Percentiles rank a stretch among this genome's conserved stretches.
Evolutionary conservation across 2,797 vertebrate genomes (phyloP).

Genomic region (Clarias platycephalus): DNA sequence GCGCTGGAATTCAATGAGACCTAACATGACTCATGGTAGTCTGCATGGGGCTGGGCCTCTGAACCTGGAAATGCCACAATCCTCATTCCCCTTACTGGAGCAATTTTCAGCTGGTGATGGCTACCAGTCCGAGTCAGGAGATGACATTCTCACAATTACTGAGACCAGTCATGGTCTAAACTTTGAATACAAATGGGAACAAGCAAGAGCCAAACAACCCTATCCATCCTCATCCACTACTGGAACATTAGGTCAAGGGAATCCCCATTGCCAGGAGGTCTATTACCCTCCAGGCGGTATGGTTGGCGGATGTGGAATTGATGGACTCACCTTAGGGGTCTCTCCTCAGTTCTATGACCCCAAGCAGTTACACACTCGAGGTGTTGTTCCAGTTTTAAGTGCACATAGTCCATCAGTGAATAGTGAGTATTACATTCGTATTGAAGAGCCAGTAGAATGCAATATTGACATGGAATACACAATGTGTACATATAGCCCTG

Average conservation of each 20-base stretch:
- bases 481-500: constrained; percentile 82
- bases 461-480: constrained; percentile 81
- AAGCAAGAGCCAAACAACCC: constrained; percentile 77
- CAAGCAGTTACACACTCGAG: constrained; percentile 77
- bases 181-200: constrained; percentile 98
- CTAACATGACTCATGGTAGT: constrained; percentile 67
- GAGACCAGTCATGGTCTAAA: constrained; percentile 94
- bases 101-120: constrained; percentile 82
- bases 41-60: constrained; percentile 59
- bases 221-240: constrained; percentile 69
- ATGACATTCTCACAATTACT: constrained; percentile 92
- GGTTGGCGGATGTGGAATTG: constrained; percentile 70
- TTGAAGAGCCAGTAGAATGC: constrained; percentile 85
- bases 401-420: constrained; percentile 87
- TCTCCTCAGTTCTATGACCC: constrained; percentile 86
- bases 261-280: constrained; percentile 78
- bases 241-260: constrained; percentile 70
- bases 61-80: constrained; percentile 60
- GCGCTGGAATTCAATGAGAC: constrained; percentile 92
- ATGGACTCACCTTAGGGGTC: constrained; percentile 73
- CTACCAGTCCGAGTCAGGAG: constrained; percentile 84
- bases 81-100: constrained; percentile 90
- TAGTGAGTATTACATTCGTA: constrained; percentile 93
- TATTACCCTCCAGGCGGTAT: constrained; percentile 80
- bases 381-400: constrained; percentile 87